These are phyloP conservation scores for Anticlea derivata DNA, from an alignment of 2,888 invertebrate species.

Conservation along the genomic window DNA sequence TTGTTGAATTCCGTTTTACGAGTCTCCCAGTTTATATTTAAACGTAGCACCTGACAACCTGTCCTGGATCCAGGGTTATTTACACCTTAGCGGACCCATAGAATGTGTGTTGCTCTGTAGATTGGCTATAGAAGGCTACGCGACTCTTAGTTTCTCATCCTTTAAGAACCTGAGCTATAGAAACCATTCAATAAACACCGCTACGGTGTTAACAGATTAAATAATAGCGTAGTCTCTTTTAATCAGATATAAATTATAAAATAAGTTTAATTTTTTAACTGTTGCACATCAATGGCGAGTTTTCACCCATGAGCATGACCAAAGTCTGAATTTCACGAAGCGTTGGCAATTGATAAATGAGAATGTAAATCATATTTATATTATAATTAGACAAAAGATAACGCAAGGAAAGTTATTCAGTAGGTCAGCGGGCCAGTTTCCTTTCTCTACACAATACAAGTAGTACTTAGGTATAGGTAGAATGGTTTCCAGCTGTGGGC, in stretches of 20 bases:
- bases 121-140: background rate
- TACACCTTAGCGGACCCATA: slow-evolving; percentile 27
- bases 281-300: background rate
- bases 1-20: too few relatives aligned
- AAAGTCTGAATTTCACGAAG: slow-evolving; percentile 1
- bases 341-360: slow-evolving; percentile 24
- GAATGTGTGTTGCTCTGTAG: background rate
- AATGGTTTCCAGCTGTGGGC: slow-evolving; percentile 34
- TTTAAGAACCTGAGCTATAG: background rate
- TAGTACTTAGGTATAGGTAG: slow-evolving; percentile 9
- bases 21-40: slow-evolving; percentile 54
- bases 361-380: slow-evolving; percentile 25
- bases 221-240: too few relatives aligned
- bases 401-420: slow-evolving; percentile 69
- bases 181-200: background rate
- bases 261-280: too few relatives aligned
- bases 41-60: slow-evolving; percentile 54
- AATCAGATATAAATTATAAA: too few relatives aligned
- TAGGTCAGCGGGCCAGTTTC: slow-evolving; percentile 72
- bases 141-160: background rate
- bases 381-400: slow-evolving; percentile 51
- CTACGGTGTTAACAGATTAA: background rate
- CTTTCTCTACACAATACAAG: slow-evolving; percentile 64
- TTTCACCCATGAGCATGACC: slow-evolving; percentile 6
- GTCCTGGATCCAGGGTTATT: slow-evolving; percentile 49